These are phyloP conservation scores for Solenodon paradoxus DNA, from an alignment of 2,113 vertebrate species.

Conservation along the genomic window DNA sequence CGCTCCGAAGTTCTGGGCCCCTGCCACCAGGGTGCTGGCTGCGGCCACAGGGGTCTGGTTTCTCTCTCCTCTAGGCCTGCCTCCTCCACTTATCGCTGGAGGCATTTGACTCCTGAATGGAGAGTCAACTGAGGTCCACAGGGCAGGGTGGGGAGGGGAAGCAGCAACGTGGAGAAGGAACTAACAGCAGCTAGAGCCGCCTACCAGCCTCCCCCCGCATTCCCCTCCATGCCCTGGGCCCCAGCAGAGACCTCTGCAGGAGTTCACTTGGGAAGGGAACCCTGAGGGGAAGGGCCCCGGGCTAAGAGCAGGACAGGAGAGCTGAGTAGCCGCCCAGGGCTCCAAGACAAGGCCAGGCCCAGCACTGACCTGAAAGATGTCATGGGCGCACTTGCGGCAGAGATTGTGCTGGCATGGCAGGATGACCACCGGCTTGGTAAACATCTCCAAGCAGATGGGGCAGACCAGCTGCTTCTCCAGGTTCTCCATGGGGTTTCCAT, in stretches of 20 bases:
- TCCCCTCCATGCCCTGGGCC: no score
- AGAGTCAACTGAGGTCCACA: neutral
- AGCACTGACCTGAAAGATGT: slow-evolving; percentile 90
- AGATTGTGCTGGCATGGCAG: slow-evolving; percentile 98
- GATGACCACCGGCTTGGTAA: slow-evolving; percentile 97
- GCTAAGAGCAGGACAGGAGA: neutral
- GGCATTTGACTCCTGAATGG: slow-evolving; percentile 61
- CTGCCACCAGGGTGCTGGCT: slow-evolving; percentile 46
- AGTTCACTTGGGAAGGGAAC: neutral
- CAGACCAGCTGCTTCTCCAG: slow-evolving; percentile 98
- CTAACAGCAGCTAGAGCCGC: neutral
- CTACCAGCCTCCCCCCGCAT: neutral
- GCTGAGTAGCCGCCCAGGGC: accelerated
- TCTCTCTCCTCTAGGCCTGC: slow-evolving; percentile 51
- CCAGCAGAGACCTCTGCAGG: neutral
- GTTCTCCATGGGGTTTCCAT: slow-evolving; percentile 90
- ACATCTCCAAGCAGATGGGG: slow-evolving; percentile 98
- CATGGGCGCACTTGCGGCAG: slow-evolving; percentile 95
- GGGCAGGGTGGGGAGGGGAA: neutral
- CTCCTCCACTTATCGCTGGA: slow-evolving; percentile 54
- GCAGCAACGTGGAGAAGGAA: slow-evolving; percentile 12
- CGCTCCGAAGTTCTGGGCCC: neutral
- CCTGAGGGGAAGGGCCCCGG: neutral
- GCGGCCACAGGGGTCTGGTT: slow-evolving; percentile 51
- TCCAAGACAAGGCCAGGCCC: accelerated